phyloP scores from a whole-genome alignment of 2,113 vertebrate species.

The Motacilla tschutschensis region DNA sequence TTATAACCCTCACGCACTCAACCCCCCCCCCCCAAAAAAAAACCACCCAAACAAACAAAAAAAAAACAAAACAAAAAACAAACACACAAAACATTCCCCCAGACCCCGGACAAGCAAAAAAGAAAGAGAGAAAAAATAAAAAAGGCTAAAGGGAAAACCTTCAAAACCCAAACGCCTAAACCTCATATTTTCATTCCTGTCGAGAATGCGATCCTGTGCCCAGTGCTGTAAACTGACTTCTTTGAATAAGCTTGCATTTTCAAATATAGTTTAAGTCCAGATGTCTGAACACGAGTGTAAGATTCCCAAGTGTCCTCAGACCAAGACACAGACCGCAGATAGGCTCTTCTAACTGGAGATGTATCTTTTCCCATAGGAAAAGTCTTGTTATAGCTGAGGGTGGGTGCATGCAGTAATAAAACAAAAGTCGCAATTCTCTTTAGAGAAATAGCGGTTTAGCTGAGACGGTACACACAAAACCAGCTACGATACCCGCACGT shows the following conservation, averaged over 20 bases:
- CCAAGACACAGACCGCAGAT: background rate
- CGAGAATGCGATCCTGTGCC: background rate
- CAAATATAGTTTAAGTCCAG: background rate
- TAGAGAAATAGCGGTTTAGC: background rate
- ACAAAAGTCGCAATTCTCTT: background rate
- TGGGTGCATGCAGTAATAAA: background rate
- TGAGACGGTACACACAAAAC: background rate
- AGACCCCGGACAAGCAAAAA: accelerated
- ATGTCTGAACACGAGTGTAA: background rate
- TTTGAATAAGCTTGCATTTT: background rate
- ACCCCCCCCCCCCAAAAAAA: background rate
- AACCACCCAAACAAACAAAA: too few species aligned
- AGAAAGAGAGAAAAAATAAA: background rate
- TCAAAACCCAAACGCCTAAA: background rate
- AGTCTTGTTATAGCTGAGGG: background rate
- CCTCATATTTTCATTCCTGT: background rate
- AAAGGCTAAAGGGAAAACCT: background rate
- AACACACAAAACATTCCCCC: background rate
- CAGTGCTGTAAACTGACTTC: background rate
- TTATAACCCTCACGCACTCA: background rate
- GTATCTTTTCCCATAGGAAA: background rate
- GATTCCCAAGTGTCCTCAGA: background rate
- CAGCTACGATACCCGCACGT: background rate
- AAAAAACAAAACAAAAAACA: background rate
- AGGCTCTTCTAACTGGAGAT: background rate